Evolutionary conservation across 2,113 vertebrate species (phyloP).

Genomic region (Tamias sibiricus): DNA sequence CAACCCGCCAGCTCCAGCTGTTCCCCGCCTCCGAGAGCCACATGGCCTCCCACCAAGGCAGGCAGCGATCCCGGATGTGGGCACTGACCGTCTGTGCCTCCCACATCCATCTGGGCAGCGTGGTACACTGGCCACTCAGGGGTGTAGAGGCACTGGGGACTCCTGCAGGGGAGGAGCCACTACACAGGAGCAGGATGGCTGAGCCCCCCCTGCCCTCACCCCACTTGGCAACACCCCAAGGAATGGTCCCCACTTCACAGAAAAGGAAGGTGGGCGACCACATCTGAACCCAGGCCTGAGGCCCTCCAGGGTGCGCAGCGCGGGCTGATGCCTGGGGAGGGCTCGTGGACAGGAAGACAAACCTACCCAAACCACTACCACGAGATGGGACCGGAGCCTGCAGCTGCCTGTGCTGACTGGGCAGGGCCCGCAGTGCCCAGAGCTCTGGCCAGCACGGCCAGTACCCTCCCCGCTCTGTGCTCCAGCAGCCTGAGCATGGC

Average conservation of each 20-base stretch:
- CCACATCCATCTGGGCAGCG: not conserved
- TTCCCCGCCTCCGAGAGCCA: not conserved
- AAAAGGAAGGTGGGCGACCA: no score
- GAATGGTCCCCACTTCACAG: not conserved
- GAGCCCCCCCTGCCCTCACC: not conserved
- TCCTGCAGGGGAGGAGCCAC: no score
- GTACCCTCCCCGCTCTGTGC: not conserved
- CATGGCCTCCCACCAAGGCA: not conserved
- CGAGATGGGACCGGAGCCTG: not conserved
- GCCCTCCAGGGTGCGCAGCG: not conserved
- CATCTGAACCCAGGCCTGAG: not conserved
- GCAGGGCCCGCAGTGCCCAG: not conserved
- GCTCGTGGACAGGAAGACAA: not conserved
- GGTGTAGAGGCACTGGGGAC: no score
- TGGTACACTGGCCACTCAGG: not conserved
- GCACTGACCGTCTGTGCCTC: not conserved
- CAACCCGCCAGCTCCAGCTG: not conserved
- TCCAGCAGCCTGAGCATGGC: not conserved
- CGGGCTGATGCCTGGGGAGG: not conserved
- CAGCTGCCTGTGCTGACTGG: not conserved
- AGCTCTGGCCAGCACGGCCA: not conserved
- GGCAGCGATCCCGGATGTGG: rapidly evolving
- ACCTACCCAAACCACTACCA: not conserved
- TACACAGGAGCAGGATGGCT: no score
- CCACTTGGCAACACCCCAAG: not conserved